Conservation (phyloP, 2,797 vertebrate species). For the Brachymystax lenok region DNA sequence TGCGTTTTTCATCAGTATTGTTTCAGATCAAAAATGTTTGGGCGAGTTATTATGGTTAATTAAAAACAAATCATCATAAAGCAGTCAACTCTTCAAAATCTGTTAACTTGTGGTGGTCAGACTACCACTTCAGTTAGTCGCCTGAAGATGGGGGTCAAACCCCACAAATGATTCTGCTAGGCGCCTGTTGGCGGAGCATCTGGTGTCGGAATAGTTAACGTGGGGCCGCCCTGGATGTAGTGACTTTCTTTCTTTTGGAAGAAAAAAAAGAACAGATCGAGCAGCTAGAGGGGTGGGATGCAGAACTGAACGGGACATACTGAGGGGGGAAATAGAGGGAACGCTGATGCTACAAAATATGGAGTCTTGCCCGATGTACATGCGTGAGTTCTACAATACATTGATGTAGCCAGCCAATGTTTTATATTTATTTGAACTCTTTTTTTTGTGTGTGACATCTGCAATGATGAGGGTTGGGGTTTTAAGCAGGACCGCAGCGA, state of each 20-base stretch:
- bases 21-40: not conserved
- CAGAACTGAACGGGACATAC: slow-evolving; percentile 39
- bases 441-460: slow-evolving; percentile 56
- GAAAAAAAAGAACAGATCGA: slow-evolving; percentile 20
- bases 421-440: slow-evolving; percentile 46
- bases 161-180: not conserved
- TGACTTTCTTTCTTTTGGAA: not conserved
- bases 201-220: not conserved
- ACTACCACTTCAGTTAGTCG: not conserved
- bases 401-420: slow-evolving; percentile 35
- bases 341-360: slow-evolving; percentile 51
- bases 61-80: not conserved
- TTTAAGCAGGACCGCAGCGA: slow-evolving; percentile 80
- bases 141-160: not conserved
- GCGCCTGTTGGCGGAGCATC: not conserved
- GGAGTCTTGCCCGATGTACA: slow-evolving; percentile 41
- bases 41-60: not conserved
- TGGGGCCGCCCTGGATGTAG: not conserved
- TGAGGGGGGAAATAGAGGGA: slow-evolving; percentile 31
- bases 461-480: slow-evolving; percentile 80
- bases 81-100: not conserved
- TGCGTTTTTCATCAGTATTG: not conserved
- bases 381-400: slow-evolving; percentile 27
- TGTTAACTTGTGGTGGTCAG: not conserved
- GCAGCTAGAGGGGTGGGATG: slow-evolving; percentile 52